Conservation (phyloP, 2,797 vertebrate species). For the Leucoraja ocellata region DNA sequence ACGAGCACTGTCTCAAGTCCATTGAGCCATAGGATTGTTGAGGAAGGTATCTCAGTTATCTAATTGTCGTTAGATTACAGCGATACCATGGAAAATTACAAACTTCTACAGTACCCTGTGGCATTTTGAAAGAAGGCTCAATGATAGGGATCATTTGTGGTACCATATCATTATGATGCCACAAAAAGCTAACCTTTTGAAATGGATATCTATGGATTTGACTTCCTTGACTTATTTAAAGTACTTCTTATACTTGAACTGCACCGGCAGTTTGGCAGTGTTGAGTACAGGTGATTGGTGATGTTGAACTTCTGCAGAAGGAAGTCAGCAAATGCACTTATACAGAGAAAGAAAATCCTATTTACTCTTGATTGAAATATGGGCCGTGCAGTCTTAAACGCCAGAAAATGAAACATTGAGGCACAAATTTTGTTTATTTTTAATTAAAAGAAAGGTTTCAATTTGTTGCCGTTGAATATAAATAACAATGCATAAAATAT, state of each 20-base stretch:
- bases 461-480: background rate
- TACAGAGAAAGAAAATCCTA: background rate
- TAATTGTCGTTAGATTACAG: background rate
- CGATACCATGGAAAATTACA: background rate
- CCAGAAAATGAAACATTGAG: background rate
- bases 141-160: background rate
- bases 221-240: background rate
- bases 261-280: background rate
- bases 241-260: background rate
- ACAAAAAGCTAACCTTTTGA: conserved; percentile 17
- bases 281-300: background rate
- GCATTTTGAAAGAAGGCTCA: background rate
- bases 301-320: background rate
- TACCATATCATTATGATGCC: conserved; percentile 1
- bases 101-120: background rate
- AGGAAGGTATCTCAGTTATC: background rate
- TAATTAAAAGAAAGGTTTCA: background rate
- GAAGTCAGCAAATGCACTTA: background rate
- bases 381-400: background rate
- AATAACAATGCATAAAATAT: background rate
- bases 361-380: background rate
- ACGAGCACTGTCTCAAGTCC: too few relatives aligned
- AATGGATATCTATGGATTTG: conserved; percentile 7
- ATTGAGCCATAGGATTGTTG: background rate
- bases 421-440: background rate